Evolutionary conservation across 2,113 vertebrate genomes (phyloP).

Genomic region (Aptenodytes patagonicus): DNA sequence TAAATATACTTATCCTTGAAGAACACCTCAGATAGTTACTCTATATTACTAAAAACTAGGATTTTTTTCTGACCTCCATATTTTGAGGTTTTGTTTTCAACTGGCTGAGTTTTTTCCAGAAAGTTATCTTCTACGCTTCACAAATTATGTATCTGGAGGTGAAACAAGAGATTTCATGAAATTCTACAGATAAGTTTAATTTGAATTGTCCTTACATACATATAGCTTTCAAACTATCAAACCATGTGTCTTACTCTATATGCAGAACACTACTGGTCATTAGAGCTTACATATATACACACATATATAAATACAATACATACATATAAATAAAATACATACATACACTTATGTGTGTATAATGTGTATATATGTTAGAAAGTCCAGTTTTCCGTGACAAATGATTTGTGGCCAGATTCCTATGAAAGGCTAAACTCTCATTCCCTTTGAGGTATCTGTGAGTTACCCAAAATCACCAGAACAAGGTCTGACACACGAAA

Average conservation of each 20-base stretch:
- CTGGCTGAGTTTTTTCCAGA: not conserved
- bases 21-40: not conserved
- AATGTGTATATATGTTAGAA: not conserved
- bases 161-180: not conserved
- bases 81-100: not conserved
- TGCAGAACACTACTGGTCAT: not conserved
- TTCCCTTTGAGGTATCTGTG: not conserved
- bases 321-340: not conserved
- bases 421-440: not conserved
- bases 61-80: not conserved
- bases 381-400: not conserved
- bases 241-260: not conserved
- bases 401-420: not conserved
- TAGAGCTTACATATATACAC: not conserved
- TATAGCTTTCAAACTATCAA: not conserved
- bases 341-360: not conserved
- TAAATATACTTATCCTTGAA: not conserved
- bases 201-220: not conserved
- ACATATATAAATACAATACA: not conserved
- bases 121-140: not conserved
- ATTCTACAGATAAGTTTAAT: not conserved
- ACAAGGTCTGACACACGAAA: not conserved
- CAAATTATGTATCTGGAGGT: not conserved
- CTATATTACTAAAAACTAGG: not conserved
- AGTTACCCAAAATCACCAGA: not conserved